phyloP scores from a whole-genome alignment of 1,140 invertebrate genomes.

The Drosophila carrolli region DNA sequence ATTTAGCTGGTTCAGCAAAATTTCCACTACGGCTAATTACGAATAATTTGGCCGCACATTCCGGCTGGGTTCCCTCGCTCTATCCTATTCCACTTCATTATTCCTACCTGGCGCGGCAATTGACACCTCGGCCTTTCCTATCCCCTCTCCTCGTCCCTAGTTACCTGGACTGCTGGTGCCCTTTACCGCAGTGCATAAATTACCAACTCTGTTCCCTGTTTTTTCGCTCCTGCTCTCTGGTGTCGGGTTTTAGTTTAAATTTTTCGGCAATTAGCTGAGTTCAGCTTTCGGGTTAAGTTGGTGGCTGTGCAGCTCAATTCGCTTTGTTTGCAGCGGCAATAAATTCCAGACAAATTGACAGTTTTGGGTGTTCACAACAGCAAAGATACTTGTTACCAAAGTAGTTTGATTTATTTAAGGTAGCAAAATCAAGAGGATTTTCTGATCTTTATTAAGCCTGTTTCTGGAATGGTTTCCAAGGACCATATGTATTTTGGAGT shows the following conservation, averaged over 20 bases:
- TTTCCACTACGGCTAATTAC: slow-evolving; percentile 41
- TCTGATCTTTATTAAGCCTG: no score
- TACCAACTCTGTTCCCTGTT: slow-evolving; percentile 29
- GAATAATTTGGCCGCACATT: slow-evolving; percentile 50
- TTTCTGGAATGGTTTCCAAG: no score
- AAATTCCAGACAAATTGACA: slow-evolving; percentile 7
- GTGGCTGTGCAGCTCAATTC: slow-evolving; percentile 14
- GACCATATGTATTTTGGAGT: no score
- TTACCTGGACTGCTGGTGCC: slow-evolving; percentile 12
- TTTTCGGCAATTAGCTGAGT: slow-evolving; percentile 68
- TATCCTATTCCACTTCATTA: slow-evolving; percentile 20
- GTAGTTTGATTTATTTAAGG: background rate
- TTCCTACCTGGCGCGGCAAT: slow-evolving; percentile 48
- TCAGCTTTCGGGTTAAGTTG: slow-evolving; percentile 64
- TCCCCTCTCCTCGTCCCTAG: background rate
- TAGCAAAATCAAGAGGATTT: no score
- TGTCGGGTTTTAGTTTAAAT: slow-evolving; percentile 42
- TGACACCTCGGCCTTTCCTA: slow-evolving; percentile 36
- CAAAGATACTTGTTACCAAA: background rate
- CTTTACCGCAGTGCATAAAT: slow-evolving; percentile 56
- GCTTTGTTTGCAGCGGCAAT: slow-evolving; percentile 16
- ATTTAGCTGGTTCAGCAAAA: slow-evolving; percentile 19
- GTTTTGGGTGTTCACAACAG: background rate
- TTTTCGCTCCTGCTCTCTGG: slow-evolving; percentile 19
- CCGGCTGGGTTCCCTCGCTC: slow-evolving; percentile 11